Evolutionary conservation across 2,113 vertebrate genomes (phyloP), one percentile per base, ranked within the genome.

Genomic region (Tachuris rubrigastra): DNA sequence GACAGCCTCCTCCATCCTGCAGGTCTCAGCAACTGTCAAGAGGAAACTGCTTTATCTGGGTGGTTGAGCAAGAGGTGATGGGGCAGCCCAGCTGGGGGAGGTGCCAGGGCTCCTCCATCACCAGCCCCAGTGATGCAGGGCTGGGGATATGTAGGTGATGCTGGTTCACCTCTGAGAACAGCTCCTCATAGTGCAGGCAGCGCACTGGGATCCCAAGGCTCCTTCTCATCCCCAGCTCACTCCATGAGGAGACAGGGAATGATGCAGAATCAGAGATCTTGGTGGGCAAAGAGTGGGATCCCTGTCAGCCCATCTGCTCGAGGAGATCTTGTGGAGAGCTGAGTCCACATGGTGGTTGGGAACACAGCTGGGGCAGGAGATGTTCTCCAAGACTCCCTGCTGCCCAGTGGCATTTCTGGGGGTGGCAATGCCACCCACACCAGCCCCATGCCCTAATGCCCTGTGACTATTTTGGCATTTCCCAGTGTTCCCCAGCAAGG

Each of bases 1-100:
- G 37, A 66, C 63, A 59, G 67, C 44, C 42, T 72, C 37, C 33
- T 84, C 47, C 44, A 24, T 59, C 63, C 50, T 22, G 3, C 39
- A 62, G 59, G 58, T 50, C 83, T 77, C 67, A 90, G 82, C 42
- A 83, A 52, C 78, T 3, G 7, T 33, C 56, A 55, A 60, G 79
- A 96, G 87, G 95, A 96, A 96, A 71, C 82, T 59, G 79, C 47
- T 91, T 44, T 93, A 65, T 92, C 85, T 50, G 68, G 6, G 22
- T 56, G 52, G 56, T 80, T 96, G 85, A 86, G 79, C 85, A 93
- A 90, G 83, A 76, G 47, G 65, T 0, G 0, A 2, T 14, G 23
- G 71, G 49, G 75, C 33, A 73, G 75, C 63, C 7, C 20, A 78
- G 71, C 30, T 63, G 50, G 55, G 79, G 65, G 31, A 82, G 18